phyloP scores from a whole-genome alignment of 92 coral and sea anemone genomes.

The Parazoanthus darwini region DNA sequence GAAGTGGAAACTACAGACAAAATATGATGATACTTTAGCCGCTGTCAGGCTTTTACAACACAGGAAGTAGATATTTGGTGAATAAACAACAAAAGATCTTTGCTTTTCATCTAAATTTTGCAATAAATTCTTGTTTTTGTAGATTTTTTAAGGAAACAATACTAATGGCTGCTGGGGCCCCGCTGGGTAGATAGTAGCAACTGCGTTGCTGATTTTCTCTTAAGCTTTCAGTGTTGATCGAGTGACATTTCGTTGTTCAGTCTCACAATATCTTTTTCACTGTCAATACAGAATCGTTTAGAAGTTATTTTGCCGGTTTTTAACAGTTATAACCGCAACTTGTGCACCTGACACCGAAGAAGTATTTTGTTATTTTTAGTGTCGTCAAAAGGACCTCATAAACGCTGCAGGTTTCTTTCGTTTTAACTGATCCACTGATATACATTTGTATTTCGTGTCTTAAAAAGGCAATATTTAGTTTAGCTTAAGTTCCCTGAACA shows the following conservation, averaged over 20 bases:
- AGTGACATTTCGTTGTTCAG: no score
- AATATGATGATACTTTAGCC: background rate
- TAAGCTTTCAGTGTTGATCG: background rate
- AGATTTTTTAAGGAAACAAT: background rate
- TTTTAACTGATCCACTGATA: background rate
- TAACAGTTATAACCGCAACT: background rate
- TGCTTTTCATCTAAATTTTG: background rate
- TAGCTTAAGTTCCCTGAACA: background rate
- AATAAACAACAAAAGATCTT: background rate
- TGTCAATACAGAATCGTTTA: background rate
- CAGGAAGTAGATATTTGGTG: background rate
- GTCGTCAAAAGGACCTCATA: background rate
- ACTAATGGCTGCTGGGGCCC: background rate
- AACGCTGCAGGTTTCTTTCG: background rate
- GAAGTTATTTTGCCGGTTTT: no score
- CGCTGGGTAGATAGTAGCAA: background rate
- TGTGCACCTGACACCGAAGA: background rate
- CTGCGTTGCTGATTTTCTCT: background rate
- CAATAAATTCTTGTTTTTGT: background rate
- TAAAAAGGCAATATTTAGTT: no score
- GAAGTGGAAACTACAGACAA: background rate
- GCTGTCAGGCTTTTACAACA: background rate
- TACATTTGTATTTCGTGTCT: background rate
- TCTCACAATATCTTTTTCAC: background rate
- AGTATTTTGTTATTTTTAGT: no score